These are phyloP conservation scores for Ophioninae sp. DNA, from an alignment of 2,888 invertebrate genomes.

Conservation along the genomic window DNA sequence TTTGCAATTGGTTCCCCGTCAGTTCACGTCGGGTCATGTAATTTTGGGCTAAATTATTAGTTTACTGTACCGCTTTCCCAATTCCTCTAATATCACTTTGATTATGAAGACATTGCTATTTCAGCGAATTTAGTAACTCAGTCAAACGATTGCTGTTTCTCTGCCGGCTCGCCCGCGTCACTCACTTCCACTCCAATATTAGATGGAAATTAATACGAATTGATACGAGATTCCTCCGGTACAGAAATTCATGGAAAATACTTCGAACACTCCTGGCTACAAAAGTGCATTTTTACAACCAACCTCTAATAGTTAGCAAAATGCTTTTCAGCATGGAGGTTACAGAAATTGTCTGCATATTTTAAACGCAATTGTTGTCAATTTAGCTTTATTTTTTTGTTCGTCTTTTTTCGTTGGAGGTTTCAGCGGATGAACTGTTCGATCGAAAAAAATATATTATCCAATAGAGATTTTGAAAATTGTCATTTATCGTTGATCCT, in stretches of 20 bases:
- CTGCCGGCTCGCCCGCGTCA: no score
- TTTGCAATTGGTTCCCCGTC: neutral
- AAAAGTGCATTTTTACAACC: neutral
- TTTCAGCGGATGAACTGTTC: no score
- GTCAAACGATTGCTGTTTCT: neutral
- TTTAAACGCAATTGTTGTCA: no score
- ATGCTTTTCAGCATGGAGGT: neutral
- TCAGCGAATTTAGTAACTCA: neutral
- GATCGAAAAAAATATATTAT: no score
- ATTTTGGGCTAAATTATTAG: neutral
- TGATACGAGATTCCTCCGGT: no score
- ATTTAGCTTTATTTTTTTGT: no score
- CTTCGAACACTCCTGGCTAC: neutral
- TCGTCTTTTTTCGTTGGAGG: no score
- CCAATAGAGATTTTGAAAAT: no score
- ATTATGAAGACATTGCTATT: neutral
- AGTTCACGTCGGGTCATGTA: neutral
- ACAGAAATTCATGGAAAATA: no score
- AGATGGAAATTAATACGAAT: no score
- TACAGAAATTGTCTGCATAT: no score
- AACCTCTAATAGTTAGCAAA: conserved; percentile 3
- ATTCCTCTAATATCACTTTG: neutral
- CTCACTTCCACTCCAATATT: neutral
- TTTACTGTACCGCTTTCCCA: neutral
- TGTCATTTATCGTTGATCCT: no score